These are phyloP conservation scores for Tetramorium alpestre DNA, from an alignment of 1,140 invertebrate genomes.

Conservation along the genomic window DNA sequence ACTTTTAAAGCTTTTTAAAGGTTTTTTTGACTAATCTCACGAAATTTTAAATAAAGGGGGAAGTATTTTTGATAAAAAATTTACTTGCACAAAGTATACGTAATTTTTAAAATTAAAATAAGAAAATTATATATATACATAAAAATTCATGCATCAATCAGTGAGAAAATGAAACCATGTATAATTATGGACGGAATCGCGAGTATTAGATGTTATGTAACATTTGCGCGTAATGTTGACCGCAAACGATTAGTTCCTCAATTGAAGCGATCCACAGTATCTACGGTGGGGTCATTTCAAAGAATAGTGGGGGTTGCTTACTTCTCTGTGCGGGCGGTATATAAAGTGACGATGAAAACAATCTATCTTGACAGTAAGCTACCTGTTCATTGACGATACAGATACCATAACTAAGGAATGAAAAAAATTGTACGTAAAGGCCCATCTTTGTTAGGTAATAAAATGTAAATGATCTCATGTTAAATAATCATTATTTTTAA, in stretches of 20 bases:
- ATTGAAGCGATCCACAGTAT: background rate
- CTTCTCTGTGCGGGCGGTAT: conserved; percentile 66
- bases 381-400: conserved; percentile 40
- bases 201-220: conserved; percentile 68
- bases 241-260: background rate
- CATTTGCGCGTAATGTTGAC: background rate
- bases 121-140: background rate
- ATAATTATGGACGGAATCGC: conserved; percentile 34
- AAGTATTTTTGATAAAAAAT: background rate
- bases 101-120: background rate
- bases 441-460: background rate
- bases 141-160: background rate
- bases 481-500: conserved; percentile 15
- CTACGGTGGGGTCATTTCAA: conserved; percentile 48
- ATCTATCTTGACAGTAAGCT: conserved; percentile 52
- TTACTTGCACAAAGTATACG: background rate
- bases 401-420: conserved; percentile 43
- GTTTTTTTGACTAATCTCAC: background rate
- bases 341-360: conserved; percentile 69
- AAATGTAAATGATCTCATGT: background rate
- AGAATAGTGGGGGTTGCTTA: conserved; percentile 71
- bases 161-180: background rate
- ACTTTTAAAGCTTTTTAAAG: background rate
- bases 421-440: conserved; percentile 64
- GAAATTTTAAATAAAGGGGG: background rate